phyloP scores from a whole-genome alignment of 2,888 invertebrate genomes.

The Epirrhoe alternata region DNA sequence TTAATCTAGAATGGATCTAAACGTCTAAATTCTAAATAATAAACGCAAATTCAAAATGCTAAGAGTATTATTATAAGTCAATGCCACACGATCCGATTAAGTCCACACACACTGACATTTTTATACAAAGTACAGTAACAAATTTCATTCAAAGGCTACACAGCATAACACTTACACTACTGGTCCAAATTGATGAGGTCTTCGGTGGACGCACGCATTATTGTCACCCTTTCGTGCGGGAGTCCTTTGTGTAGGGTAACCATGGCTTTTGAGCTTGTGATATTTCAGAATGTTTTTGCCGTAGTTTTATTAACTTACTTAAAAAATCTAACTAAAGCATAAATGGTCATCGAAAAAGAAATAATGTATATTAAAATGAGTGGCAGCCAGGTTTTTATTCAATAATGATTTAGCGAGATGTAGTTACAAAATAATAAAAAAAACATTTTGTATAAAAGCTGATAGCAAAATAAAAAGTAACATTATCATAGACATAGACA shows the following conservation, averaged over 20 bases:
- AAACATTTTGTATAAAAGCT: too few relatives aligned
- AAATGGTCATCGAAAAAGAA: too few relatives aligned
- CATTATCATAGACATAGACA: too few relatives aligned
- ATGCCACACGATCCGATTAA: conserved; percentile 3
- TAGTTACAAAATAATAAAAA: too few relatives aligned
- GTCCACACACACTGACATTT: conserved; percentile 4
- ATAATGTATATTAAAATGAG: too few relatives aligned
- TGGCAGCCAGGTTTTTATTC: too few relatives aligned
- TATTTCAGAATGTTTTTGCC: neutral
- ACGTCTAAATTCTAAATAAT: neutral
- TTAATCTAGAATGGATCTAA: too few relatives aligned
- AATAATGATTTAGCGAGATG: too few relatives aligned
- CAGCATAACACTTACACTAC: conserved; percentile 37
- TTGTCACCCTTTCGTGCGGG: conserved; percentile 42
- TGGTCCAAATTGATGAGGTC: conserved; percentile 43
- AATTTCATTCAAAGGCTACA: conserved; percentile 31
- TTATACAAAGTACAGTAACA: conserved; percentile 21
- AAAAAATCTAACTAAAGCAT: too few relatives aligned
- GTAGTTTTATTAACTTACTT: conserved; percentile 2
- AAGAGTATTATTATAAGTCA: neutral
- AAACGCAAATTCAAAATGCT: neutral
- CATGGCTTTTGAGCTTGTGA: conserved; percentile 3
- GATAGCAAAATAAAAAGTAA: too few relatives aligned
- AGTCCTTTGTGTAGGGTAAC: conserved; percentile 31
- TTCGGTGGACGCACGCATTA: conserved; percentile 39